Base-by-base conservation (phyloP, 1,140 invertebrate genomes). In the Drosophila pseudoobscura region DNA sequence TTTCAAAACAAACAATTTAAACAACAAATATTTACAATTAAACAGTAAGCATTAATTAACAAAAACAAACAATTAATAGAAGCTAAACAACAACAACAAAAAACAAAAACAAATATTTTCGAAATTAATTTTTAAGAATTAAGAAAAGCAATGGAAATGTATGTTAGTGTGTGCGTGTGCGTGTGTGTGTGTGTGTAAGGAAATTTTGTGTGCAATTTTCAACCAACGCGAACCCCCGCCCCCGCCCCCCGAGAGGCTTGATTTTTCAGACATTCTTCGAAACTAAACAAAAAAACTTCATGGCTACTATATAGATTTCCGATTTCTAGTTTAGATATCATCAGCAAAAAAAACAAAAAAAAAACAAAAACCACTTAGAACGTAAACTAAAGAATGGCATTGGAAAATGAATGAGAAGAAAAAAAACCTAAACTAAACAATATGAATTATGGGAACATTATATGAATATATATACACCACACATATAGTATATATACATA, bases 391-490 rank as follows among this genome's bases (percentile, higher is more conserved):
- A 71, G 76, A 80, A 89, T 80, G 65, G 20, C 29, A 39, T 39
- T 39, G 35, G 35, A 68, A 57, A 54, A 52, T 52, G 62, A 49
- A 69, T 68, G 65, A 50, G 49, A 31, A 62, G 43, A 31, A 69
- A 68, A 52, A 70, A 58, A 39, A 39, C 35, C 64, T 75, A 85
- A 82, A 69, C 65, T 76, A 85, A 84, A 89, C 84, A 89, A 85
- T 90, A 90, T 90, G 89, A 91, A 91, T 91, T 89, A 90, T 91
- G 89, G 85, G 84, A 91, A 89, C 82, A 91, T 90, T 91, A 80
- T 89, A 79, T 89, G 72, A 87, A 76, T 76, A 63, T 59, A 71
- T 66, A 75, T 59, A 74, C 59, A 62, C 44, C 11, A 39, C 35
- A 39, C 35, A 39, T 39, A 39, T 39, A 39, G 35, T 39, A 39